A percentile compares a stretch with the other conserved stretches of the same genome.
phyloP scores from a whole-genome alignment of 2,113 vertebrate species.

The Chrysochloris asiatica region DNA sequence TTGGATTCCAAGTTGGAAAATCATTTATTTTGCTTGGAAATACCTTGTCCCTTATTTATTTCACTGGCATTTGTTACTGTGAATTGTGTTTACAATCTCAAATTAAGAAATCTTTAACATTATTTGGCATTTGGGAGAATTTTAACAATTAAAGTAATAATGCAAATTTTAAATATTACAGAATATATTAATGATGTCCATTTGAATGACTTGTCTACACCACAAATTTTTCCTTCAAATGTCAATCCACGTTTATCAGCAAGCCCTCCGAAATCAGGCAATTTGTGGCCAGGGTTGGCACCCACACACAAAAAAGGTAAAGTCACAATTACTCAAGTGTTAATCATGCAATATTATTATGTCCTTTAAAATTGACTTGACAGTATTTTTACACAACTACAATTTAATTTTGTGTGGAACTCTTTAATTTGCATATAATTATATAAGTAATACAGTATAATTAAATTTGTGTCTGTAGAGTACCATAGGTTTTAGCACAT shows the following conservation, averaged over 20 bases:
- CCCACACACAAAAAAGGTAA: slow-evolving; percentile 94
- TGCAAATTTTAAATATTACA: slow-evolving; percentile 78
- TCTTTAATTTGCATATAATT: neutral
- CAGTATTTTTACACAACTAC: neutral
- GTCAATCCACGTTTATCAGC: slow-evolving; percentile 88
- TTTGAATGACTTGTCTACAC: slow-evolving; percentile 87
- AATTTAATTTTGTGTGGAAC: slow-evolving; percentile 22
- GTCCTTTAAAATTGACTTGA: neutral
- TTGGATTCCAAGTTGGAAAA: slow-evolving; percentile 25
- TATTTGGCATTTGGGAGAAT: slow-evolving; percentile 14
- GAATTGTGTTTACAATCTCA: slow-evolving; percentile 42
- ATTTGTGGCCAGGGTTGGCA: slow-evolving; percentile 88
- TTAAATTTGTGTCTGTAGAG: slow-evolving; percentile 11
- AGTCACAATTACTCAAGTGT: slow-evolving; percentile 37
- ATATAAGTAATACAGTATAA: no score
- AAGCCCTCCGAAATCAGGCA: slow-evolving; percentile 92
- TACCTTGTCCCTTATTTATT: neutral
- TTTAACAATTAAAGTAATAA: slow-evolving; percentile 64
- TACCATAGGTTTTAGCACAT: neutral
- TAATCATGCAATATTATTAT: slow-evolving; percentile 33
- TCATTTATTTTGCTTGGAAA: slow-evolving; percentile 25
- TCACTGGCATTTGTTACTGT: slow-evolving; percentile 30
- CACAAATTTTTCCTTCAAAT: slow-evolving; percentile 85
- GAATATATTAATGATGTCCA: slow-evolving; percentile 91
- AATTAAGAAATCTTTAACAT: slow-evolving; percentile 9